Evolutionary conservation across 1,140 invertebrate genomes (phyloP), one percentile per base, ranked within the genome.

Genomic region (Drosophila prosaltans): DNA sequence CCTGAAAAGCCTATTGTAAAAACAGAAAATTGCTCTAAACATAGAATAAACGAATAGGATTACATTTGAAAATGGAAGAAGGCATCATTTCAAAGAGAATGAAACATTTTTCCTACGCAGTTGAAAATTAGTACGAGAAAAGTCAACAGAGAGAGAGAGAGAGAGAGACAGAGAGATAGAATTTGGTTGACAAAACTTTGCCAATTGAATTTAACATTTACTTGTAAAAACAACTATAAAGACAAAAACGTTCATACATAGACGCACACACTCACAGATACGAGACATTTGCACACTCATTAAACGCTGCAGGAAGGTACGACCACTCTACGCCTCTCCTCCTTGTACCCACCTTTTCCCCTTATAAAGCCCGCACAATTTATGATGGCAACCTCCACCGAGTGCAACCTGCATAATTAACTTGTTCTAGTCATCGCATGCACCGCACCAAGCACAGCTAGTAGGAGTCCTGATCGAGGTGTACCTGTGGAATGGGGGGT

Each of bases 351-450:
- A 16, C 67, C 57, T 48, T 40, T 58, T 64, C 70, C 66, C 66
- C 64, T 26, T 51, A 21, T 64, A 51, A 79, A 70, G 69, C 83
- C 82, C 76, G 72, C 83, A 68, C 54, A 83, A 88, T 86, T 86
- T 89, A 86, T 77, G 67, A 65, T 60, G 68, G 65, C 51, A 70
- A 63, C 66, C 45, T 51, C 24, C 45, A 26, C 79, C 74, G 70
- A 43, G 69, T 80, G 83, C 80, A 80, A 80, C 83, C 77, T 83
- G 67, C 73, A 69, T 88, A 89, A 83, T 86, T 89, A 88, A 86
- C 83, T 86, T 89, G 83, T 88, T 88, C 80, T 88, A 60, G 75
- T 69, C 69, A 39, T 66, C 57, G 75, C 67, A 74, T 75, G 78
- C 67, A 65, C 24, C 39, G 8, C 57, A 59, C 32, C 30, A 16